Percentiles rank a stretch among this genome's conserved stretches.
These are phyloP conservation scores for Coendou prehensilis DNA, from an alignment of 2,797 vertebrate genomes.

Conservation along the genomic window DNA sequence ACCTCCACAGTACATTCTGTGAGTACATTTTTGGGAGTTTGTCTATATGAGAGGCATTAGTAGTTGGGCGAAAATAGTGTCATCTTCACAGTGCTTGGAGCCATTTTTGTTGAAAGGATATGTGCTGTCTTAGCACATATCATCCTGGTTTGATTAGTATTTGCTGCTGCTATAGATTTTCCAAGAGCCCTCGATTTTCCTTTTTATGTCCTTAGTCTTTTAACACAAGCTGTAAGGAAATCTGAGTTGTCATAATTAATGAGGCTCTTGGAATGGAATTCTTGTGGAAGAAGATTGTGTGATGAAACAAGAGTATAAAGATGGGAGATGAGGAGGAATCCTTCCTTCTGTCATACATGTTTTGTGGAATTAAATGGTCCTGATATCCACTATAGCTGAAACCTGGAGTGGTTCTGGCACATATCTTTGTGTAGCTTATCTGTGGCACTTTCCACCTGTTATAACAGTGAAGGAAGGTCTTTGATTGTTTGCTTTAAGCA, in stretches of 20 bases:
- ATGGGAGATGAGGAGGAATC: conserved; percentile 73
- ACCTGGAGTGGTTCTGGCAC: conserved; percentile 81
- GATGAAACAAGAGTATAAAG: conserved; percentile 18
- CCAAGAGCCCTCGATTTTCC: not conserved
- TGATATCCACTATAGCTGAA: conserved; percentile 79
- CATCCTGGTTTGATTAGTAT: conserved; percentile 47
- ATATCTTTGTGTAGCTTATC: conserved; percentile 87
- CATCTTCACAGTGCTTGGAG: not conserved
- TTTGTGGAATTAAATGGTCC: conserved; percentile 79
- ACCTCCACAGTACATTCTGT: not conserved
- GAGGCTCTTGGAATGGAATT: conserved; percentile 17
- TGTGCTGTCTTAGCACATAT: conserved; percentile 14
- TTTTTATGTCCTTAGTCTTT: conserved; percentile 47
- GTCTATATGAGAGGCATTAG: not conserved
- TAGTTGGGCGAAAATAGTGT: conserved; percentile 6
- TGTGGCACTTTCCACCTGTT: conserved; percentile 85
- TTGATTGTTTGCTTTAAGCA: conserved; percentile 92
- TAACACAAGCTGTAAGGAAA: not conserved
- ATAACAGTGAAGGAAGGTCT: conserved; percentile 90
- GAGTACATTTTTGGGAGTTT: not conserved
- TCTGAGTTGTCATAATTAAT: conserved; percentile 59
- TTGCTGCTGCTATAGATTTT: conserved; percentile 46
- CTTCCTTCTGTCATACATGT: conserved; percentile 88
- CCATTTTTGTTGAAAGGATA: conserved; percentile 63
- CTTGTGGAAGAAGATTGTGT: conserved; percentile 17